phyloP scores from a whole-genome alignment of 1,140 invertebrate genomes.

The Drosophila mojavensis region DNA sequence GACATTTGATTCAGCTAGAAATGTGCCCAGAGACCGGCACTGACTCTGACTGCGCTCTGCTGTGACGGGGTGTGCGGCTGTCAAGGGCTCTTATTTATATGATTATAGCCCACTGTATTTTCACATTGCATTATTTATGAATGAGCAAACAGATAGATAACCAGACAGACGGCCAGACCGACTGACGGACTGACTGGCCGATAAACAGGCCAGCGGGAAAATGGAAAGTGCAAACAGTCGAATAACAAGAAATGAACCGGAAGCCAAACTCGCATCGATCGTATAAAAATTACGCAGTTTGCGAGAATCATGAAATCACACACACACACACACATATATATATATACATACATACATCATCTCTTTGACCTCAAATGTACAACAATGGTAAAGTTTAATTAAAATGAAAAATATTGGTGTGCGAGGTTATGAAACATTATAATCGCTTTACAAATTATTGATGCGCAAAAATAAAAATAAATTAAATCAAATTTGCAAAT shows the following conservation, averaged over 20 bases:
- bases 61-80: conserved; percentile 14
- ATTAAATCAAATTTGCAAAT: background rate
- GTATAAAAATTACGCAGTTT: background rate
- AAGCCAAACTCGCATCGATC: background rate
- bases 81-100: conserved; percentile 66
- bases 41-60: no score
- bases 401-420: background rate
- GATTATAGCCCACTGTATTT: conserved; percentile 52
- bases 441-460: background rate
- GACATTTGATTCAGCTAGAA: background rate
- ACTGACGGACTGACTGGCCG: background rate
- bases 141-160: conserved; percentile 37
- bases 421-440: background rate
- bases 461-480: background rate
- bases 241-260: conserved; percentile 1
- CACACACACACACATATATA: no score
- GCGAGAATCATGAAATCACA: background rate
- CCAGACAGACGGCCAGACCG: background rate
- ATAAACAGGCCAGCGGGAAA: conserved; percentile 11
- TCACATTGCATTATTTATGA: conserved; percentile 57
- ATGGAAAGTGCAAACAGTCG: conserved; percentile 6
- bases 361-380: background rate
- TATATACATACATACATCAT: background rate
- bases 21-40: no score
- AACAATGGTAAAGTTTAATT: no score